phyloP scores from a whole-genome alignment of 1,140 invertebrate species.

The Danaus melanippus region DNA sequence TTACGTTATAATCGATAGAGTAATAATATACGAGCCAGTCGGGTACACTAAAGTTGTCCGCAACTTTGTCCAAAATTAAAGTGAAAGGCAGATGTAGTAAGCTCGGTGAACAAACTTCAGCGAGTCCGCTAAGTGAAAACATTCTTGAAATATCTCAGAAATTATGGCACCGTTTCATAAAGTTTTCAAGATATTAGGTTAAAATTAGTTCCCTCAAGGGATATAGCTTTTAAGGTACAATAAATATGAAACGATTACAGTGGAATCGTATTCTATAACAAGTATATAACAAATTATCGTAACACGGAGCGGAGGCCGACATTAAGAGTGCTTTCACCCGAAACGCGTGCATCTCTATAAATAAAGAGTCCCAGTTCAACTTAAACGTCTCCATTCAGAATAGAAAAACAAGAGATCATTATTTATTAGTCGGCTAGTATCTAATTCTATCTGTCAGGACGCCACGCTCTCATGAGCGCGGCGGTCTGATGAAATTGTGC shows the following conservation, averaged over 20 bases:
- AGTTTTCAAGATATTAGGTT: constrained; percentile 57
- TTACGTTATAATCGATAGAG: constrained; percentile 10
- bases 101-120: constrained; percentile 40
- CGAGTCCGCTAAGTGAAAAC: constrained; percentile 49
- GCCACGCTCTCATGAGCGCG: constrained; percentile 53
- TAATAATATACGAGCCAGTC: constrained; percentile 13
- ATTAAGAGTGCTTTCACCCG: constrained; percentile 69
- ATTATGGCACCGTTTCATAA: constrained; percentile 59
- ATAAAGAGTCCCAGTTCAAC: constrained; percentile 55
- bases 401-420: constrained; percentile 71
- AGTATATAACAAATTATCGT: no score
- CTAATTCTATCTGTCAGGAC: constrained; percentile 64
- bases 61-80: constrained; percentile 42
- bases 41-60: constrained; percentile 20
- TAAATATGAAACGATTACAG: no score
- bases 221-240: no score
- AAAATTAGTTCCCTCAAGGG: constrained; percentile 50
- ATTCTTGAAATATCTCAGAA: constrained; percentile 59
- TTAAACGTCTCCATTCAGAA: constrained; percentile 63
- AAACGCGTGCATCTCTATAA: constrained; percentile 64
- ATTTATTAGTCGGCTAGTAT: constrained; percentile 70
- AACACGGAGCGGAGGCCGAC: constrained; percentile 15
- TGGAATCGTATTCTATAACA: no score
- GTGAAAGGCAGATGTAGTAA: constrained; percentile 36
- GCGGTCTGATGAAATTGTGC: constrained; percentile 52